Conservation (phyloP, 2,113 vertebrate species). For the Monopterus albus region DNA sequence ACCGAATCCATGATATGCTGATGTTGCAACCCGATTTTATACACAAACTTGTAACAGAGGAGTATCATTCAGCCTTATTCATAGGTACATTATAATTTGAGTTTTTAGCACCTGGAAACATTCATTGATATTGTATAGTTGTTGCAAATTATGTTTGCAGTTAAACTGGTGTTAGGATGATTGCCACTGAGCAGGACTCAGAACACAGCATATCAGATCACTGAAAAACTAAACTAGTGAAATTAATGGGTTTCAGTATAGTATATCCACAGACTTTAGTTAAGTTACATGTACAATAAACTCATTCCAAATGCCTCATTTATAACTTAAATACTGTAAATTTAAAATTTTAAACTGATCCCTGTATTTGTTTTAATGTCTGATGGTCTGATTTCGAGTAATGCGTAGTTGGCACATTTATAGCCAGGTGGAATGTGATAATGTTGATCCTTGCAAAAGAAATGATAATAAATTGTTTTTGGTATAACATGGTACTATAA, state of each 20-base stretch:
- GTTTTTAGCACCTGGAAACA: slow-evolving; percentile 34
- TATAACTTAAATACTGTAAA: slow-evolving; percentile 85
- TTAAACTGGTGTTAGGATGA: slow-evolving; percentile 60
- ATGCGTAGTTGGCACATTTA: slow-evolving; percentile 88
- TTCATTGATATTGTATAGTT: slow-evolving; percentile 33
- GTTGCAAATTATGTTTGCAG: slow-evolving; percentile 33
- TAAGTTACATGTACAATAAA: slow-evolving; percentile 65
- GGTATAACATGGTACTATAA: slow-evolving; percentile 52
- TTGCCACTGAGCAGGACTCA: slow-evolving; percentile 78
- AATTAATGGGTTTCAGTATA: slow-evolving; percentile 37
- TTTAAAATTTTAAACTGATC: slow-evolving; percentile 84
- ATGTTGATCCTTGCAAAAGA: slow-evolving; percentile 88
- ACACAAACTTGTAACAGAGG: slow-evolving; percentile 25
- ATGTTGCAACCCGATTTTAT: slow-evolving; percentile 34
- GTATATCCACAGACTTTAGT: slow-evolving; percentile 49
- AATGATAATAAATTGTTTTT: slow-evolving; percentile 93
- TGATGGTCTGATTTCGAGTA: slow-evolving; percentile 87
- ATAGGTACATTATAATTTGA: slow-evolving; percentile 48
- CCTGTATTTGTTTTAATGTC: slow-evolving; percentile 90
- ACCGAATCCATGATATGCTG: slow-evolving; percentile 24
- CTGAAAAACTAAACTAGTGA: slow-evolving; percentile 25
- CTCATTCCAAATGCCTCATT: slow-evolving; percentile 74
- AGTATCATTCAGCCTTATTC: slow-evolving; percentile 54
- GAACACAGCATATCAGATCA: slow-evolving; percentile 56
- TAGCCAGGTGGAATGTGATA: slow-evolving; percentile 90